Evolutionary conservation across 2,888 invertebrate genomes (phyloP), one percentile per base, ranked within the genome.

Genomic region (Yponomeuta evonymella): DNA sequence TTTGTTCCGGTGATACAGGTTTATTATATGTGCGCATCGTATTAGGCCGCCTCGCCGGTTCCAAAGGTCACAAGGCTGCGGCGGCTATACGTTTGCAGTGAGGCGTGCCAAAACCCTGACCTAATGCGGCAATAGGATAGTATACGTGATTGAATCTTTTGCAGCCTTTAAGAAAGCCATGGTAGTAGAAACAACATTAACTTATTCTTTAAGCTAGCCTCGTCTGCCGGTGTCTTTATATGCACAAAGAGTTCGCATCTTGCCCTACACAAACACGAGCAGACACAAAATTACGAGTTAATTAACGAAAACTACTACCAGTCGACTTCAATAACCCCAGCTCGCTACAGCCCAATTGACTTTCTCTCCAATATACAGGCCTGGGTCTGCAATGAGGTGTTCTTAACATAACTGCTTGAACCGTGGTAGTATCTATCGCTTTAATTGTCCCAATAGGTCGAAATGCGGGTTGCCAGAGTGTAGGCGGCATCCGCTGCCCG

Each of bases 401-500:
- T 43, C 9, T 43, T 43, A 43, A 43, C 43, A 8, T 43, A 43
- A 58, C 2, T 58, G 51, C 15, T 58, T 58, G 15, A 58, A 5
- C 51, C 51, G 15, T 58, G 15, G 51, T 12, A 12, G 12, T 15
- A 15, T 15, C 51, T 58, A 58, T 58, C 51, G 15, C 15, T 58
- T 58, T 58, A 58, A 58, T 58, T 58, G 30, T 65, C 33, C 65
- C 65, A 33, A 65, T 65, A 30, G 65, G 65, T 29, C 12, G 8
- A 8, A 15, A 48, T 48, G 67, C 65, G 30, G 65, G 29, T 11
- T 29, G 3, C 64, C 65, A 71, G 71, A 72, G 74, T 73, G 74
- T 73, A 73, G 76, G 75, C 75, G 76, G 76, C 76, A 74, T 73
- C 29, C 77, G 76, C 78, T 78, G 77, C 75, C 78, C 79, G 77